These are phyloP conservation scores for Lathamus discolor DNA, from an alignment of 2,113 vertebrate genomes.

Conservation along the genomic window DNA sequence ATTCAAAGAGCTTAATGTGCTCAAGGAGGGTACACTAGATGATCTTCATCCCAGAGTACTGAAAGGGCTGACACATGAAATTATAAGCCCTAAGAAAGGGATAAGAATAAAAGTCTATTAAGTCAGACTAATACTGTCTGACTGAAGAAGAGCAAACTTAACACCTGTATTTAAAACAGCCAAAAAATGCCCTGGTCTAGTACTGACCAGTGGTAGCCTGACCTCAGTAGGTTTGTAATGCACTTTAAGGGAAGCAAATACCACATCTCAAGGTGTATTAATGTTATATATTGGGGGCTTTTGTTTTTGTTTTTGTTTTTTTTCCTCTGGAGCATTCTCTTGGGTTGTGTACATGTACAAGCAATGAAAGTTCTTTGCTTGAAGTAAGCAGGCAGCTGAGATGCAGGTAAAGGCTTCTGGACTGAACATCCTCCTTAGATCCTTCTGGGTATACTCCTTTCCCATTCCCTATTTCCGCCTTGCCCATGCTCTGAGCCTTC, in stretches of 20 bases:
- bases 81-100: not conserved
- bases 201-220: not conserved
- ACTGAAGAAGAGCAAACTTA: not conserved
- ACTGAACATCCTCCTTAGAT: not conserved
- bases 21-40: not conserved
- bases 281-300: not conserved
- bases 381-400: not conserved
- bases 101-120: not conserved
- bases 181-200: not conserved
- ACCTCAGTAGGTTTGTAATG: not conserved
- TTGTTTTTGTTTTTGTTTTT: not conserved
- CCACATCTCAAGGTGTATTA: not conserved
- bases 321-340: not conserved
- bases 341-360: not conserved
- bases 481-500: not conserved
- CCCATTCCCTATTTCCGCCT: not conserved
- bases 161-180: not conserved
- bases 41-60: not conserved
- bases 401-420: not conserved
- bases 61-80: not conserved
- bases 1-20: not conserved
- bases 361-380: not conserved
- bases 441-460: not conserved
- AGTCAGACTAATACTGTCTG: not conserved
- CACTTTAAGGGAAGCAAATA: not conserved